Evolutionary conservation across 2,888 invertebrate species (phyloP), one percentile per base, ranked within the genome.

Genomic region (Lepidochitona cinerea): DNA sequence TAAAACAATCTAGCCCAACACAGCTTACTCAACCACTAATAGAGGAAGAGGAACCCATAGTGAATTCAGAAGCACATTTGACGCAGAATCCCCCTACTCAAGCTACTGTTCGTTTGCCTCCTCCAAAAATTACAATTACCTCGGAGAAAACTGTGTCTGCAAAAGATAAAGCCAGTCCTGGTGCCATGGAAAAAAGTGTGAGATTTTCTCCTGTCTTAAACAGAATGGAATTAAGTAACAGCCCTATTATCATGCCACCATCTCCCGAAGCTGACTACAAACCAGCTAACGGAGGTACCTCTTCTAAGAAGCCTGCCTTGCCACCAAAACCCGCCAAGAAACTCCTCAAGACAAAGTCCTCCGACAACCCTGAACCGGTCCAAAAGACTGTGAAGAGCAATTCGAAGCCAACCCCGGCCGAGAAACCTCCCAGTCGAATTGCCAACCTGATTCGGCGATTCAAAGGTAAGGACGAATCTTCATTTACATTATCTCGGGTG

Each of bases 391-490:
- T 12, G 41, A 41, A 41, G 18, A 12, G n/a, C 12, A 54, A 12
- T n/a, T 23, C 59, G 26, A 66, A 66, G 37, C 36, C 37, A 18
- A 3, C 29, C 14, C 33, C 66, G 1, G 26, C 14, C 5, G 37
- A 37, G 37, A 37, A 66, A 35, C 35, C 37, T 23, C 29, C 59
- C 23, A 66, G 37, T 37, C 35, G 37, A 37, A 37, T 66, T 29
- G 66, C 66, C 14, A 37, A 35, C 37, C 66, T 66, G 36, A 35
- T 66, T 9, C 14, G 37, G 37, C 66, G 66, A 1, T 66, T 66
- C 37, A 66, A 66, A 66, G 66, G 66, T 66, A 66, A 66, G 66
- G 37, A 66, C 29, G 59, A 59, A 29, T 23, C 23, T 59, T 59
- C 59, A 23, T 4, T 59, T 59, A 32, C 23, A 18, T 29, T 59